Base-by-base conservation (phyloP, 2,797 vertebrate species). In the Oreochromis grahami region DNA sequence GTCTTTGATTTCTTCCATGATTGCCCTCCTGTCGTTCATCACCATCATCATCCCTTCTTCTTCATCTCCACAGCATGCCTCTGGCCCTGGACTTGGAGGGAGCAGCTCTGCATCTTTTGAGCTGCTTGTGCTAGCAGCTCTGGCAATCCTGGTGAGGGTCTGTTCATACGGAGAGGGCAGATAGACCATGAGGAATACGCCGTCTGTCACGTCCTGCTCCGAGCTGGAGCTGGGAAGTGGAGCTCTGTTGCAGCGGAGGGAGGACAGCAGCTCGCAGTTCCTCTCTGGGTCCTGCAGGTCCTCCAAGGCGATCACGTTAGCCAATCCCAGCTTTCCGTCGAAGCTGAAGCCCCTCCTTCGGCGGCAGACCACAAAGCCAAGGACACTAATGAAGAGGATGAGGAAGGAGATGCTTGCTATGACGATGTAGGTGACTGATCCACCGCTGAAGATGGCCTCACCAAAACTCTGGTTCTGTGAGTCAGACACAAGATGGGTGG, bases 101-200 rank as follows among this genome's bases (percentile, higher is more conserved):
- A 86, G 81, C 68, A 90, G 85, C 65, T 96, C 95, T 15, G 84
- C 77, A 1, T 94, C 95, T 19, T 76, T 94, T 77, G 94, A 96
- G 87, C 89, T 96, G 90, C 95, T 95, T 1, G 77, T 91, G 92
- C 96, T 96, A 89, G 96, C 94, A 1, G 94, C 96, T 48, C 90
- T 81, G 29, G 95, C 88, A 3, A 95, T 92, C 84, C 95, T 96
- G 88, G 96, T 96, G 77, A 97, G 97, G 52, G 98, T 97, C 78
- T 98, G 97, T 81, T 98, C 97, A 0, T 98, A 98, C 0, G 97
- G 97, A 0, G 97, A 96, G 9, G 97, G 98, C 82, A 97, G 95
- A 15, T 97, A 96, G 26, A 95, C 87, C 1, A 96, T 95, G 80
- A 96, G 95, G 81, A 96, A 95, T 2, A 96, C 94, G 6, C 94